Conservation (phyloP, 2,797 vertebrate genomes). For the Xiphorhynchus erythropygius region DNA sequence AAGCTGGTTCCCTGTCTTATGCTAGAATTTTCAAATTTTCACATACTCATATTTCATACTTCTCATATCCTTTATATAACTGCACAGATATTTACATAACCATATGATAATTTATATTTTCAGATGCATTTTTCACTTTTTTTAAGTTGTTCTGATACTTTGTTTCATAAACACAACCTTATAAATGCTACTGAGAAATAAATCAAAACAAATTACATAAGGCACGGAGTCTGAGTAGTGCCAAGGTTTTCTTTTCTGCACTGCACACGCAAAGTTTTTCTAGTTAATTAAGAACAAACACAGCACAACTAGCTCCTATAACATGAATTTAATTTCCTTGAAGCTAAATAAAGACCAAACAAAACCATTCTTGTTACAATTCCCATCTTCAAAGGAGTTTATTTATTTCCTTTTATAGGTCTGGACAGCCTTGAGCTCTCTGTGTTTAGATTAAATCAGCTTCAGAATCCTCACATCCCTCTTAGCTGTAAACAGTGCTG, state of each 20-base stretch:
- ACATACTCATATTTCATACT: rapidly evolving
- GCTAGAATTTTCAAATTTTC: background rate
- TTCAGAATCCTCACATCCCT: slow-evolving; percentile 23
- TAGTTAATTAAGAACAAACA: slow-evolving; percentile 47
- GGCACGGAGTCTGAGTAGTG: background rate
- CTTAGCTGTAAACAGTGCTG: background rate
- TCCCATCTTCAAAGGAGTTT: slow-evolving; percentile 50
- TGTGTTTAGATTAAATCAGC: slow-evolving; percentile 46
- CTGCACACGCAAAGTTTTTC: background rate
- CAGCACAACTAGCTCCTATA: background rate
- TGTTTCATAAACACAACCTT: background rate
- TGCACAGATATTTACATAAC: background rate
- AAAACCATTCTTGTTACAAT: background rate
- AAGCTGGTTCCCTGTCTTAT: background rate
- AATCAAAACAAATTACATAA: slow-evolving; percentile 33
- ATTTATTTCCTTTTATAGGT: slow-evolving; percentile 48
- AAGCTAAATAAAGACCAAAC: slow-evolving; percentile 60
- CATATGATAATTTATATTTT: background rate
- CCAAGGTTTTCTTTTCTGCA: background rate
- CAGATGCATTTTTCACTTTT: background rate
- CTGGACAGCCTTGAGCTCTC: slow-evolving; percentile 42
- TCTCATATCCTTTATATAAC: background rate
- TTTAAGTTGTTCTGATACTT: background rate
- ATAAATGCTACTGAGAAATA: slow-evolving; percentile 14
- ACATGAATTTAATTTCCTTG: slow-evolving; percentile 49